These are phyloP conservation scores for Ectropis grisescens DNA, from an alignment of 1,140 invertebrate genomes.

Conservation along the genomic window DNA sequence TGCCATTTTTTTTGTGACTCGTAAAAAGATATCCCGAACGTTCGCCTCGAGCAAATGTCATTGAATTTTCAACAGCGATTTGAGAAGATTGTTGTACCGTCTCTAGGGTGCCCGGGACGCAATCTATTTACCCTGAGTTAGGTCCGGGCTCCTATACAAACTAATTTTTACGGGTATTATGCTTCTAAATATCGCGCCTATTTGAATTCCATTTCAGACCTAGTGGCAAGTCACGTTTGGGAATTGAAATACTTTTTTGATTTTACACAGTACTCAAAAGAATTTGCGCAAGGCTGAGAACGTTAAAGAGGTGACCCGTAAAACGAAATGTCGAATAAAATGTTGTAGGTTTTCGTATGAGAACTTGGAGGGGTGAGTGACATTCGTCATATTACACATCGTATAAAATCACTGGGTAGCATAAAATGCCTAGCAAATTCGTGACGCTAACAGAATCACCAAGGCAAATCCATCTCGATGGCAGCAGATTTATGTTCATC, in stretches of 20 bases:
- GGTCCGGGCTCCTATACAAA: conserved; percentile 8
- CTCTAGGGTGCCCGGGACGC: conserved; percentile 9
- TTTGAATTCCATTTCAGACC: too few relatives aligned
- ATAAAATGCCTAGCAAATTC: conserved; percentile 10
- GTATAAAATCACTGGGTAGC: conserved; percentile 8
- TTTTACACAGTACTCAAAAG: too few relatives aligned
- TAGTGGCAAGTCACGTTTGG: too few relatives aligned
- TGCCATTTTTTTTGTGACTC: conserved; percentile 35
- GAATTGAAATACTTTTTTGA: too few relatives aligned
- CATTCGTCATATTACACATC: conserved; percentile 5
- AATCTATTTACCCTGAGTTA: conserved; percentile 13
- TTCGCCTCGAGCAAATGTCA: conserved; percentile 27
- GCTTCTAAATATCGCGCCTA: neutral
- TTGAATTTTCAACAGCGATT: conserved; percentile 38
- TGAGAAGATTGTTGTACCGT: conserved; percentile 18
- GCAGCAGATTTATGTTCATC: conserved; percentile 14
- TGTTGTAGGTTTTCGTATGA: too few relatives aligned
- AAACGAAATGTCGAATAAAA: too few relatives aligned
- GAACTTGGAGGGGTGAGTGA: conserved; percentile 9
- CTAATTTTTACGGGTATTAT: conserved; percentile 14
- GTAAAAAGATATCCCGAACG: conserved; percentile 37
- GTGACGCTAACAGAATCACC: too few relatives aligned
- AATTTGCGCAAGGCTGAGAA: too few relatives aligned
- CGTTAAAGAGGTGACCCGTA: too few relatives aligned
- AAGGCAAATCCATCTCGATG: conserved; percentile 2